Evolutionary conservation across 2,113 vertebrate species (phyloP), one percentile per base, ranked within the genome.

Genomic region (Potamarius usumacintae): DNA sequence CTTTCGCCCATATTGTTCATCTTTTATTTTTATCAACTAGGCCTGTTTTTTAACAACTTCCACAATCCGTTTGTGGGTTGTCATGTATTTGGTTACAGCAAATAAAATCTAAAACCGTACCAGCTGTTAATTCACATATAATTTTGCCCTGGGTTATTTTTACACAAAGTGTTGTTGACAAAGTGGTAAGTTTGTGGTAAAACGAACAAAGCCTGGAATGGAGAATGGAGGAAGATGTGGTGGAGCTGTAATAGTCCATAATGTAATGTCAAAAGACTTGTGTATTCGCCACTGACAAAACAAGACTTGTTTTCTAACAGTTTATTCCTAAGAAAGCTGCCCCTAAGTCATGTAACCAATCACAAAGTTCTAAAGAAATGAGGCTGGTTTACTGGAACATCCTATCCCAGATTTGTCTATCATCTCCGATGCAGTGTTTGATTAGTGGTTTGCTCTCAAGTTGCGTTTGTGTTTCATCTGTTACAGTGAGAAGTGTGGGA

Each of bases 291-390:
- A 53, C 48, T 62, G 84, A 81, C 82, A 67, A 88, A 83, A 63
- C 80, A 88, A 63, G 71, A 80, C 86, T 83, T 86, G 89, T 80
- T 85, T 88, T 27, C 65, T 48, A 18, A 22, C 11, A 50, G 20
- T 74, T 74, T 72, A 74, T 82, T 72, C 14, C 53, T n/a, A 5
- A 53, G 20, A 55, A 83, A 18, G 14, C 25, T 62, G 65, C 67
- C 58, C 74, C 85, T 20, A 18, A 62, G 84, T 57, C 42, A 69
- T 62, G 17, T 58, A 79, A 48, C n/a, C 69, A 72, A 79, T 83
- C 69, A 62, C 77, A 22, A 57, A 55, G 53, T 72, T 27, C 20
- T 15, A 53, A 69, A 62, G 4, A 84, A 58, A 53, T 77, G 53
- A 81, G 17, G 5, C 6, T 69, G 72, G 34, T 83, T 87, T 15